Conservation (phyloP, 1,140 invertebrate genomes). For the Dinoponera quadriceps region DNA sequence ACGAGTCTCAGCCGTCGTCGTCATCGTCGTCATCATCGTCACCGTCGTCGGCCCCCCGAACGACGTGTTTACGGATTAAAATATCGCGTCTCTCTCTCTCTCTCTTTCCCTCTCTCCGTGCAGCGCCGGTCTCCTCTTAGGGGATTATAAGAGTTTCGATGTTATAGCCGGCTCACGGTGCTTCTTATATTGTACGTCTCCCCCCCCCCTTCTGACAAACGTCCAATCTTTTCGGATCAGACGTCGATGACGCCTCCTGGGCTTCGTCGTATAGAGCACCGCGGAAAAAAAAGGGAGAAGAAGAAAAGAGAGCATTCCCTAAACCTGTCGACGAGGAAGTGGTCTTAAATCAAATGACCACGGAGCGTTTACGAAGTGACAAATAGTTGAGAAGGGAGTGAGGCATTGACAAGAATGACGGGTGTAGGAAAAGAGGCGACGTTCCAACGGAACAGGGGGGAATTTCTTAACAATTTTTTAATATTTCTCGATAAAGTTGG, state of each 20-base stretch:
- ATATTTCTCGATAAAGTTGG: neutral
- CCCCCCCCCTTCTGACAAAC: conserved; percentile 60
- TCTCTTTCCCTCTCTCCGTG: conserved; percentile 4
- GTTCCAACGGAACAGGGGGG: no score
- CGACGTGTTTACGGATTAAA: conserved; percentile 81
- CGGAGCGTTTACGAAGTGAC: conserved; percentile 36
- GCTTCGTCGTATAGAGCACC: conserved; percentile 34
- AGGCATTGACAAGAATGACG: neutral
- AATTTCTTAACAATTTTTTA: no score
- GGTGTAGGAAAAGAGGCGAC: neutral
- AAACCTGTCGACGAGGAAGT: conserved; percentile 38
- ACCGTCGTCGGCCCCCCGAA: conserved; percentile 51
- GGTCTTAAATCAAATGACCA: conserved; percentile 14
- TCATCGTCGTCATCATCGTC: conserved; percentile 39
- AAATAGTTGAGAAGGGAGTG: neutral
- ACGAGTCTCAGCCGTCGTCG: conserved; percentile 28
- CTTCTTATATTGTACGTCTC: conserved; percentile 59
- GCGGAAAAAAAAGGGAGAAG: neutral
- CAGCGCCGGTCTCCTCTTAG: conserved; percentile 67
- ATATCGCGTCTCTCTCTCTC: conserved; percentile 60
- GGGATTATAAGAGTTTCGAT: conserved; percentile 74
- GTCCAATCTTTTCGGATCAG: conserved; percentile 62
- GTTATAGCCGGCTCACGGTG: conserved; percentile 54
- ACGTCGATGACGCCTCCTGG: conserved; percentile 44
- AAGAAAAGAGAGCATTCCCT: conserved; percentile 23